Conservation (phyloP, 2,113 vertebrate genomes). For the Varanus salvator region DNA sequence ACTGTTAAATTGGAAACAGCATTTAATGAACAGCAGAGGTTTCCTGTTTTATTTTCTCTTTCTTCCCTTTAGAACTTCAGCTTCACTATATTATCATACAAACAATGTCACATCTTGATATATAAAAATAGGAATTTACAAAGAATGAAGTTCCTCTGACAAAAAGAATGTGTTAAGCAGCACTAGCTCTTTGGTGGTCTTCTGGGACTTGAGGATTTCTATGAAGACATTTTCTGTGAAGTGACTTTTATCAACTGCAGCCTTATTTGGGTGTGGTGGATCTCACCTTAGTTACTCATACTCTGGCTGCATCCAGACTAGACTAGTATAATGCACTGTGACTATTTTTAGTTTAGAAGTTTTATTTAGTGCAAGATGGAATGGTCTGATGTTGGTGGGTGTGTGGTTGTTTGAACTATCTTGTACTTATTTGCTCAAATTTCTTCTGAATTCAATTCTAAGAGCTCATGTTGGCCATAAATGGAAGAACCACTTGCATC, state of each 20-base stretch:
- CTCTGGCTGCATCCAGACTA: background rate
- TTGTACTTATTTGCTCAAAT: too few species aligned
- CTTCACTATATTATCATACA: constrained; percentile 30
- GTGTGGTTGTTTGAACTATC: too few species aligned
- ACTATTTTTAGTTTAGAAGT: background rate
- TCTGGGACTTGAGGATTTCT: background rate
- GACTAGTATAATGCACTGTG: background rate
- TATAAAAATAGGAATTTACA: constrained; percentile 18
- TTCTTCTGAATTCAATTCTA: too few species aligned
- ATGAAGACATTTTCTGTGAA: background rate
- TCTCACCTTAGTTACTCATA: background rate
- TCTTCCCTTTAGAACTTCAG: constrained; percentile 46
- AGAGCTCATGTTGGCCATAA: background rate
- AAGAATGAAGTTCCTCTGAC: constrained; percentile 25
- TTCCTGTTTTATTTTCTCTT: constrained; percentile 45
- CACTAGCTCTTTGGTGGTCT: background rate
- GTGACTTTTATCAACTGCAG: background rate
- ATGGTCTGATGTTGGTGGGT: too few species aligned
- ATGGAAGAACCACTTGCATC: too few species aligned
- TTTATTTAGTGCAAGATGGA: background rate
- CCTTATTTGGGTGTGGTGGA: background rate
- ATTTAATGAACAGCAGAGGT: constrained; percentile 21
- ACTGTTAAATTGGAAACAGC: constrained; percentile 34
- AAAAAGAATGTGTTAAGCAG: constrained; percentile 22
- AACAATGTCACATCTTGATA: constrained; percentile 46